Evolutionary conservation across 2,113 vertebrate genomes (phyloP).

Genomic region (Sinocyclocheilus rhinocerous): DNA sequence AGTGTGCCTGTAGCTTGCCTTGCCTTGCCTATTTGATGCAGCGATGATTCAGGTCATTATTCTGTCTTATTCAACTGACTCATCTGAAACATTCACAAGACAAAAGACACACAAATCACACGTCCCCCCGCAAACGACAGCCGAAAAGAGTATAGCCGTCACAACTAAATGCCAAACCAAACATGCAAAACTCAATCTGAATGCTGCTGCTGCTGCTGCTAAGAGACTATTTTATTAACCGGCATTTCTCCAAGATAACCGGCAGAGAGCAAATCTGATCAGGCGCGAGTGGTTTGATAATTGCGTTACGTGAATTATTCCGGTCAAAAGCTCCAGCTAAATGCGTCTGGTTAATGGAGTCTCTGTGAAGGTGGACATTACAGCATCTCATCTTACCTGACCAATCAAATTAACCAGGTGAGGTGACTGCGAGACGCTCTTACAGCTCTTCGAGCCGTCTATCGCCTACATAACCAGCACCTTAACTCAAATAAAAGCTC

Average conservation of each 20-base stretch:
- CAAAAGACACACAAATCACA: not conserved
- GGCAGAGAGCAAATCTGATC: not conserved
- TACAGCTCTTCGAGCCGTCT: not conserved
- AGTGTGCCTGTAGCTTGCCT: too few species aligned
- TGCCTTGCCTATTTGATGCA: too few species aligned
- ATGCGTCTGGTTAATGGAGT: not conserved
- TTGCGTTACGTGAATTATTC: not conserved
- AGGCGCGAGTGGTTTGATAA: not conserved
- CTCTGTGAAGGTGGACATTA: not conserved
- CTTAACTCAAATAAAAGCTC: not conserved
- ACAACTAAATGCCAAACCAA: not conserved
- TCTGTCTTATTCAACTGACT: not conserved
- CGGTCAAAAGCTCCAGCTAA: not conserved
- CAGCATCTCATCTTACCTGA: conserved; percentile 14
- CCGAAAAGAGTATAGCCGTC: not conserved
- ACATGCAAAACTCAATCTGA: too few species aligned
- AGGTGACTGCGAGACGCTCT: not conserved
- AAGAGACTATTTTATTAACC: not conserved
- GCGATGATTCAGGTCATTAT: too few species aligned
- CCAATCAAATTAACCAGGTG: not conserved
- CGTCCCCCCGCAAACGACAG: too few species aligned
- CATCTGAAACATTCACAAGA: not conserved
- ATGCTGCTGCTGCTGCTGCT: not conserved
- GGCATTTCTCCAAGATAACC: not conserved
- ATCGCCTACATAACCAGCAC: not conserved